Evolutionary conservation across 2,797 vertebrate species (phyloP), one percentile per base, ranked within the genome.

Genomic region (Lophotriccus pileatus): DNA sequence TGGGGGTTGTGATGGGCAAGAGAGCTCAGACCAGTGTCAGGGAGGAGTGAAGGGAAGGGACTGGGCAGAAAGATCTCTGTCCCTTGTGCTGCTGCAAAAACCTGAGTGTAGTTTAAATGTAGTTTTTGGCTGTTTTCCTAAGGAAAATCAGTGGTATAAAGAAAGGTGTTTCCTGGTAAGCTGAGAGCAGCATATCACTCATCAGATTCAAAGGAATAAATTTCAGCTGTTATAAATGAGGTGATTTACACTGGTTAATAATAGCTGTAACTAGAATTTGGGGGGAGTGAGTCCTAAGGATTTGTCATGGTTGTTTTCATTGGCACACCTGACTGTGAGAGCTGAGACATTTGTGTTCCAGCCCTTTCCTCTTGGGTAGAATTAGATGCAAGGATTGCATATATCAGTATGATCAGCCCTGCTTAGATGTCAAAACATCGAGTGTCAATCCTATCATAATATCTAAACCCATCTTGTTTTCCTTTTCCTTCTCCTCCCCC

Each of bases 171-270:
- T 92, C 78, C 37, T 70, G 67, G 59, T 60, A 55, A 92, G 68
- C 84, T 34, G 53, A 94, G 84, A 83, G 79, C 86, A 89, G 78
- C 43, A 1, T 59, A 52, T 75, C 87, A 56, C 68, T 77, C 46
- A 9, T 36, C 4, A 0, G 16, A 60, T 75, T 68, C 47, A 75
- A 72, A 88, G 49, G 56, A n/a, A 90, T 39, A 87, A 20, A 72
- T 75, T 58, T 75, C 73, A 50, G 19, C 91, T 89, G 70, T 75
- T 91, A 74, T 12, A 83, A 83, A 60, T 36, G 75, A 80, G 60
- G 79, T 91, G 84, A 85, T 95, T 94, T 94, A 77, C 72, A 36
- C 68, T 84, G 74, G 82, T 78, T 94, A 66, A 72, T 92, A 93
- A 72, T 64, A 89, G 52, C 75, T 74, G 46, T 37, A 47, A 36